Conservation (phyloP, 2,113 vertebrate genomes). For the Thinocorus orbignyianus region DNA sequence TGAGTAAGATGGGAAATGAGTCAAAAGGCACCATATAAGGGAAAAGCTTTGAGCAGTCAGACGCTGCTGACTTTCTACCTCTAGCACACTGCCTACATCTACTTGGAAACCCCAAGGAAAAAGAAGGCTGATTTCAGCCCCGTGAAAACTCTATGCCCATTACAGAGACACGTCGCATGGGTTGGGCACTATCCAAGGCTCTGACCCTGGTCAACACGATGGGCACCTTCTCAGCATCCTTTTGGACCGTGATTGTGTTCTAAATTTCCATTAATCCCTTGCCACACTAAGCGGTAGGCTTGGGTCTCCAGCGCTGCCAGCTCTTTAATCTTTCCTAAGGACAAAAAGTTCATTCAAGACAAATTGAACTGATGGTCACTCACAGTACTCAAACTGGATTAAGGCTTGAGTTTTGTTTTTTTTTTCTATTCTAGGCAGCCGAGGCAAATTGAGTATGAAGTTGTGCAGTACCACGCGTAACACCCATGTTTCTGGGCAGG, state of each 20-base stretch:
- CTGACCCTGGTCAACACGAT: not conserved
- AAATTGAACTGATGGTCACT: not conserved
- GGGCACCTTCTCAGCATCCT: not conserved
- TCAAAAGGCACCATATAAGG: not conserved
- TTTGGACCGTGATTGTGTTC: not conserved
- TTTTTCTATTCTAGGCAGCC: not conserved
- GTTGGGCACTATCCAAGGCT: not conserved
- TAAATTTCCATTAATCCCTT: not conserved
- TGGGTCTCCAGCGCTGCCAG: not conserved
- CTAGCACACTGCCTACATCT: not conserved
- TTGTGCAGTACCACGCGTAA: not conserved
- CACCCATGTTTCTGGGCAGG: not conserved
- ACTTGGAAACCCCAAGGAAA: not conserved
- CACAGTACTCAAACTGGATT: not conserved
- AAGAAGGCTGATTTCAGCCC: not conserved
- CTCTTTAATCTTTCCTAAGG: slow-evolving; percentile 8
- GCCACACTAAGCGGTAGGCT: not conserved
- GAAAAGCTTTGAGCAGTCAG: not conserved
- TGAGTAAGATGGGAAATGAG: not conserved
- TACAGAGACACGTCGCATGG: not conserved
- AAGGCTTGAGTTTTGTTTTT: not conserved
- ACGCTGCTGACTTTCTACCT: not conserved
- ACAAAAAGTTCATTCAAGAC: slow-evolving; percentile 18
- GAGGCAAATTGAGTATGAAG: not conserved
- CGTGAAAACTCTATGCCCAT: accelerated